A percentile compares a stretch with the other conserved stretches of the same genome.
Conservation (phyloP, 1,140 invertebrate genomes). For the Octopus bimaculoides region DNA sequence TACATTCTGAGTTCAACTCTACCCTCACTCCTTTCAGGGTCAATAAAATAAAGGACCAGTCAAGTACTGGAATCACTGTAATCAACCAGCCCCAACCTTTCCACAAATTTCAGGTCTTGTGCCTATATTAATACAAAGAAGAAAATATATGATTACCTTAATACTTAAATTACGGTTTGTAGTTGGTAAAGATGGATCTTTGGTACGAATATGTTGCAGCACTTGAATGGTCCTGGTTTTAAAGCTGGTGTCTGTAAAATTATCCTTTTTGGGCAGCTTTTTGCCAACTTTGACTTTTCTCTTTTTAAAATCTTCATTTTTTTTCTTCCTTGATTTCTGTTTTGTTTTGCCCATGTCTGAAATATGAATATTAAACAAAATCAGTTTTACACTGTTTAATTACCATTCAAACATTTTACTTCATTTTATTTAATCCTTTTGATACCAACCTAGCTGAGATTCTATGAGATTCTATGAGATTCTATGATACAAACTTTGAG, state of each 20-base stretch:
- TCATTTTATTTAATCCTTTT: too few relatives aligned
- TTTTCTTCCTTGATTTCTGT: slow-evolving; percentile 59
- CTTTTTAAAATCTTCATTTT: slow-evolving; percentile 58
- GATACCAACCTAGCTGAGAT: too few relatives aligned
- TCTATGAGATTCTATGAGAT: too few relatives aligned
- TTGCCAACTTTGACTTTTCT: slow-evolving; percentile 62
- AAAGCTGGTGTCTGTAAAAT: slow-evolving; percentile 82
- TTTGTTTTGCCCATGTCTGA: slow-evolving; percentile 26
- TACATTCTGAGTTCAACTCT: too few relatives aligned
- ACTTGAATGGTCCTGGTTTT: slow-evolving; percentile 85
- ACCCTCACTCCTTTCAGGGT: too few relatives aligned
- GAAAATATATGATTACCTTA: slow-evolving; percentile 56
- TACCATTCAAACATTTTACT: too few relatives aligned
- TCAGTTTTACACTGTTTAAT: too few relatives aligned
- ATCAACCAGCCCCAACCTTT: too few relatives aligned
- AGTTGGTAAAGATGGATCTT: slow-evolving; percentile 58
- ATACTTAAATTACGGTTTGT: slow-evolving; percentile 72
- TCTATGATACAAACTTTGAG: too few relatives aligned
- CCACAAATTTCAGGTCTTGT: background rate
- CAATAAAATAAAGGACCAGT: too few relatives aligned
- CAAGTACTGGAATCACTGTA: too few relatives aligned
- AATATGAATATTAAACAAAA: too few relatives aligned
- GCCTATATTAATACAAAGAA: background rate
- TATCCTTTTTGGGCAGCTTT: slow-evolving; percentile 67
- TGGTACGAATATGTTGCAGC: slow-evolving; percentile 65